A percentile compares a stretch with the other conserved stretches of the same genome.
Evolutionary conservation across 2,888 invertebrate species (phyloP).

Genomic region (Hydraecia micacea): DNA sequence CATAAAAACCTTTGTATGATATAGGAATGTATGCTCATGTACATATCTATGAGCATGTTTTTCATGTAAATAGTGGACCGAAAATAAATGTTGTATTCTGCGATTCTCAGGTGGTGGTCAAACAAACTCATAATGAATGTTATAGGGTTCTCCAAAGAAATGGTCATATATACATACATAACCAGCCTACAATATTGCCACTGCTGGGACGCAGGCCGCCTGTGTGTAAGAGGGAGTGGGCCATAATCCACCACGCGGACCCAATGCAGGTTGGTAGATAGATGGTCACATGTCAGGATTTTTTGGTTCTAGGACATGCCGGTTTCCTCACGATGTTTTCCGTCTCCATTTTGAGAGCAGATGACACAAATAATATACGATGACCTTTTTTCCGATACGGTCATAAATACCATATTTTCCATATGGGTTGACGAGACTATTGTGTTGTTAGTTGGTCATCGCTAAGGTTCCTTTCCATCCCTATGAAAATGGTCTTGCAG

Average conservation of each 20-base stretch:
- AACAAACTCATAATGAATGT: background rate
- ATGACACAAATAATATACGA: too few species aligned
- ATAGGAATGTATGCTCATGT: background rate
- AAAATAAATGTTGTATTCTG: conserved; percentile 12
- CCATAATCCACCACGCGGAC: too few species aligned
- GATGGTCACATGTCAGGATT: too few species aligned
- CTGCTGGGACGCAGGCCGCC: background rate
- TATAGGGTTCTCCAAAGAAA: background rate
- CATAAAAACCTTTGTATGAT: background rate
- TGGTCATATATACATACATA: background rate
- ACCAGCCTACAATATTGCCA: background rate
- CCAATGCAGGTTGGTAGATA: too few species aligned
- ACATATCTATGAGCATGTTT: background rate
- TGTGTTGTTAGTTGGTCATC: background rate
- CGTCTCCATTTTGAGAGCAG: too few species aligned
- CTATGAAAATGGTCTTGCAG: too few species aligned
- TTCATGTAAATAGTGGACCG: conserved; percentile 16
- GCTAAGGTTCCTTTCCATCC: background rate
- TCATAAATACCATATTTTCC: background rate
- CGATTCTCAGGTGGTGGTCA: background rate
- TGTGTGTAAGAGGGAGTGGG: background rate
- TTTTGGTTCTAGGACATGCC: too few species aligned
- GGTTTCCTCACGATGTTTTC: too few species aligned
- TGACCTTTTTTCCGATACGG: too few species aligned
- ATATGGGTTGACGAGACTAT: background rate